Percentiles rank a stretch among this genome's conserved stretches.
phyloP scores from a whole-genome alignment of 2,797 vertebrate species.

The Typhlichthys eigenmanni region DNA sequence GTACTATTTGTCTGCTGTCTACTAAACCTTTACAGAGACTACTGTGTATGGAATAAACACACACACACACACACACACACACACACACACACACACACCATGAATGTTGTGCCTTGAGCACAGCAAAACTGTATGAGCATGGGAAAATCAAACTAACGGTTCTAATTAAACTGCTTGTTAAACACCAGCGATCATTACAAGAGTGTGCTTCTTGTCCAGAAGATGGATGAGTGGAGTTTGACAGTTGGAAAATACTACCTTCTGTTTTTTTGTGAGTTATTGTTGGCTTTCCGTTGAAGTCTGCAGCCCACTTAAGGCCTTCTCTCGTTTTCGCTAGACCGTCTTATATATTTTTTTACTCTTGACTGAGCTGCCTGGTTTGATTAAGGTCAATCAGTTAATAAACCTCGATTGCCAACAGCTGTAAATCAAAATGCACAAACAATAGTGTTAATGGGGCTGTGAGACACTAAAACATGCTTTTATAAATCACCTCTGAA shows the following conservation, averaged over 20 bases:
- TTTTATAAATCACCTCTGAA: neutral
- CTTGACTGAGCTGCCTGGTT: neutral
- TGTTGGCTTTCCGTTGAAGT: neutral
- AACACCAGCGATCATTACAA: slow-evolving; percentile 35
- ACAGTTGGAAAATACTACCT: neutral
- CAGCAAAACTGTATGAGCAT: slow-evolving; percentile 31
- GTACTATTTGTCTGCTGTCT: slow-evolving; percentile 57
- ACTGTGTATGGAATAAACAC: slow-evolving; percentile 38
- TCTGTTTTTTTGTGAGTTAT: neutral
- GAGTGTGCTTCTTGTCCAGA: slow-evolving; percentile 23
- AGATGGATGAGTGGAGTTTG: slow-evolving; percentile 5
- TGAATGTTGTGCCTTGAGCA: slow-evolving; percentile 13
- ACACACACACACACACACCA: slow-evolving; percentile 17
- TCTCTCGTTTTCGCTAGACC: neutral
- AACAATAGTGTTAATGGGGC: neutral
- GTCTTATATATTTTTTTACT: neutral
- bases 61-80: slow-evolving; percentile 6
- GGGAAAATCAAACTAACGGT: slow-evolving; percentile 39
- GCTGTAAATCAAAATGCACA: neutral
- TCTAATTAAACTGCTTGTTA: slow-evolving; percentile 51
- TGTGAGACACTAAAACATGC: neutral
- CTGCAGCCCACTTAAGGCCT: neutral
- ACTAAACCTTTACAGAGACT: slow-evolving; percentile 46
- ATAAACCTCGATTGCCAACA: neutral
- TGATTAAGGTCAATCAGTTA: neutral